These are phyloP conservation scores for Tanaodytes sp. DNA, from an alignment of 2,888 invertebrate genomes.

Conservation along the genomic window DNA sequence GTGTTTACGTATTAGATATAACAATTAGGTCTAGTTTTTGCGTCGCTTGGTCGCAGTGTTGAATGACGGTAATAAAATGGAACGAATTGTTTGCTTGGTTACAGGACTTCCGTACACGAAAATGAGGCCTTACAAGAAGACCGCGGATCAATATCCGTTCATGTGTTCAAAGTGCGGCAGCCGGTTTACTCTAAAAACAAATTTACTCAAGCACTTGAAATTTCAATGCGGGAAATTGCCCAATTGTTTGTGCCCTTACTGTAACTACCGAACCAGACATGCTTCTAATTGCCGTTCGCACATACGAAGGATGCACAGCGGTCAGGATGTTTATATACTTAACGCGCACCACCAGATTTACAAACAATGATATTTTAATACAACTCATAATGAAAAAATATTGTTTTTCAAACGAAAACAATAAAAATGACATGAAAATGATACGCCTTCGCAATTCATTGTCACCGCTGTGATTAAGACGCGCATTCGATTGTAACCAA, in stretches of 20 bases:
- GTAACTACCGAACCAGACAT: constrained; percentile 68
- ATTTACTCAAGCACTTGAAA: constrained; percentile 54
- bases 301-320: constrained; percentile 65
- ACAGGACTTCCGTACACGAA: background rate
- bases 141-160: constrained; percentile 5
- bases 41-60: too few relatives aligned
- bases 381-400: too few relatives aligned
- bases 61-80: too few relatives aligned
- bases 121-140: background rate
- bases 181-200: constrained; percentile 25
- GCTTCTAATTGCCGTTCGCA: constrained; percentile 69
- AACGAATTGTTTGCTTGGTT: constrained; percentile 15
- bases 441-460: too few relatives aligned
- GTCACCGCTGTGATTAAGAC: too few relatives aligned
- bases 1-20: constrained; percentile 53
- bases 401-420: too few relatives aligned
- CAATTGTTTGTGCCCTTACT: constrained; percentile 69
- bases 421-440: too few relatives aligned
- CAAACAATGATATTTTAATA: background rate
- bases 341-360: constrained; percentile 52
- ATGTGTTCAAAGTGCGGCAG: constrained; percentile 12
- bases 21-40: too few relatives aligned
- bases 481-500: too few relatives aligned
- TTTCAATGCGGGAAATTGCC: constrained; percentile 70
- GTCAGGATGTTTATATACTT: constrained; percentile 62